Evolutionary conservation across 1,140 invertebrate species (phyloP).

Genomic region (Zaprionus inermis): DNA sequence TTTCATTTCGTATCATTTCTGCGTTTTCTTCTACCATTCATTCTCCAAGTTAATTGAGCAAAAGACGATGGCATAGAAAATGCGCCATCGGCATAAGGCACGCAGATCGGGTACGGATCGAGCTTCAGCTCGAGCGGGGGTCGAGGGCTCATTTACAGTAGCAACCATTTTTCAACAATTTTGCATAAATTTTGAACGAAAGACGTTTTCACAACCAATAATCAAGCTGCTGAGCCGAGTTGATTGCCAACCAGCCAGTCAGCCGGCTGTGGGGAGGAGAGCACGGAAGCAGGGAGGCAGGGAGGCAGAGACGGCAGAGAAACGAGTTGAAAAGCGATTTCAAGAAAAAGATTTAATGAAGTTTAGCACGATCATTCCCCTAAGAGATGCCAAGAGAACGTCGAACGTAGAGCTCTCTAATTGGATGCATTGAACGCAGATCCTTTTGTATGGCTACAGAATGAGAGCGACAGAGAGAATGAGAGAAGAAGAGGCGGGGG

Average conservation of each 20-base stretch:
- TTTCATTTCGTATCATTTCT: not conserved
- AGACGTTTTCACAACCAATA: constrained; percentile 79
- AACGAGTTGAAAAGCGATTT: constrained; percentile 56
- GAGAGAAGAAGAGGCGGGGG: not conserved
- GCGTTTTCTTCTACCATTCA: not conserved
- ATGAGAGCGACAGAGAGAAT: not conserved
- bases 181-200: constrained; percentile 72
- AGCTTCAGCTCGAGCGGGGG: not conserved
- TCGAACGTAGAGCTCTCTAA: constrained; percentile 59
- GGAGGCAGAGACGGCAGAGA: not conserved
- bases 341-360: constrained; percentile 77
- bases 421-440: constrained; percentile 69
- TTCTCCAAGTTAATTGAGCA: constrained; percentile 7
- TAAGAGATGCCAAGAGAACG: constrained; percentile 52
- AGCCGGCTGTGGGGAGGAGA: not conserved
- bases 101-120: constrained; percentile 36
- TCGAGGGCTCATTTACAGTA: constrained; percentile 68
- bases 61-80: constrained; percentile 34
- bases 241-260: constrained; percentile 45
- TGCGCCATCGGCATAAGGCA: constrained; percentile 30
- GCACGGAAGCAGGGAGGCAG: not conserved
- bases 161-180: constrained; percentile 79
- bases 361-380: constrained; percentile 77
- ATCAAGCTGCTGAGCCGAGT: constrained; percentile 52
- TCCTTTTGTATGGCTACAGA: constrained; percentile 34